Percentiles rank a stretch among this genome's conserved stretches.
Conservation (phyloP, 2,888 invertebrate species). For the Chrysotoxum bicinctum region DNA sequence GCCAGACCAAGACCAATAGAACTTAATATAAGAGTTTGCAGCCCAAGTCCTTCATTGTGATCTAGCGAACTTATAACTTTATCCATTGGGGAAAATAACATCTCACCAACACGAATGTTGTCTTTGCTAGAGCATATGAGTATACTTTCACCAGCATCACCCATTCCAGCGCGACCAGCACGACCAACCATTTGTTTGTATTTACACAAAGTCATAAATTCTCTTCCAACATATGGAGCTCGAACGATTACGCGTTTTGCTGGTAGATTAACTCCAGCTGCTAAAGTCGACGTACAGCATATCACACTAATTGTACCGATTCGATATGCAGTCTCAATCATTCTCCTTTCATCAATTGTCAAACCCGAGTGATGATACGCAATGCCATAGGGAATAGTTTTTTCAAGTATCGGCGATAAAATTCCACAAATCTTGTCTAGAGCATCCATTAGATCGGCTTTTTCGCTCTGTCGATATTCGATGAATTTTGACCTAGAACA, state of each 20-base stretch:
- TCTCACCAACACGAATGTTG: slow-evolving; percentile 83
- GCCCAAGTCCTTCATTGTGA: slow-evolving; percentile 82
- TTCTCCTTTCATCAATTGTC: slow-evolving; percentile 91
- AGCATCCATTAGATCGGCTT: slow-evolving; percentile 84
- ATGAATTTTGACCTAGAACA: slow-evolving; percentile 82
- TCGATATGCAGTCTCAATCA: slow-evolving; percentile 92
- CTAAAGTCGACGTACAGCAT: slow-evolving; percentile 97
- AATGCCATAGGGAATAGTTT: slow-evolving; percentile 90
- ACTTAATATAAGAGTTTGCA: slow-evolving; percentile 86
- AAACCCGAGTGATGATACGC: slow-evolving; percentile 97
- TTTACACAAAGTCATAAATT: slow-evolving; percentile 88
- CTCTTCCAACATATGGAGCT: slow-evolving; percentile 90
- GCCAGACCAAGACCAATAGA: slow-evolving; percentile 87
- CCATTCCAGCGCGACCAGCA: slow-evolving; percentile 95
- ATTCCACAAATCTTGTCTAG: slow-evolving; percentile 86
- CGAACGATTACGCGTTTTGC: slow-evolving; percentile 94
- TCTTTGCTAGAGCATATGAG: slow-evolving; percentile 88
- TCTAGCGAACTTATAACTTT: slow-evolving; percentile 85
- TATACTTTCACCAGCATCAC: slow-evolving; percentile 91
- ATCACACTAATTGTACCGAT: slow-evolving; percentile 92
- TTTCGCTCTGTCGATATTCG: slow-evolving; percentile 84
- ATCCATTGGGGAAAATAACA: slow-evolving; percentile 86
- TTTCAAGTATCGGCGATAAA: slow-evolving; percentile 86
- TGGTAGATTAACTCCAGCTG: slow-evolving; percentile 98
- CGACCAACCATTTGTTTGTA: slow-evolving; percentile 98